Percentiles rank a stretch among this genome's conserved stretches.
Conservation (phyloP, 2,888 invertebrate species). For the Polyommatus iphigenia region DNA sequence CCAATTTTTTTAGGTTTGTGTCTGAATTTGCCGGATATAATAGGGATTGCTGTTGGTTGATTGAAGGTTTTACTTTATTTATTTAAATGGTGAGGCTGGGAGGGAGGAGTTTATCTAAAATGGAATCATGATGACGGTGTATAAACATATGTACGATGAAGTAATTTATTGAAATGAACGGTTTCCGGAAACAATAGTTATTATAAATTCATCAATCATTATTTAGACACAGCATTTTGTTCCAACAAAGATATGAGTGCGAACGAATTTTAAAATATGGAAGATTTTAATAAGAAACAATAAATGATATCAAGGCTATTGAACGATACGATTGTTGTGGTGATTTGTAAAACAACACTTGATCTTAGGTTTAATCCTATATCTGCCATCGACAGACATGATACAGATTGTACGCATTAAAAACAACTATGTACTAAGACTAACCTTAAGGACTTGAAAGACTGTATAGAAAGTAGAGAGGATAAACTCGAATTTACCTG, state of each 20-base stretch:
- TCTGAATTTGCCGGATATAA: background rate
- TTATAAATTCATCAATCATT: slow-evolving; percentile 7
- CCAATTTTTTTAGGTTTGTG: background rate
- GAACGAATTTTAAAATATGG: background rate
- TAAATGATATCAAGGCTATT: background rate
- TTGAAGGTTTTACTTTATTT: background rate
- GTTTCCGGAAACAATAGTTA: background rate
- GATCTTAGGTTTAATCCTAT: background rate
- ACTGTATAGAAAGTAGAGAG: background rate
- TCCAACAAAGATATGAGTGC: background rate
- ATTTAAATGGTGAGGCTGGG: background rate
- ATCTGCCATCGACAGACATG: background rate
- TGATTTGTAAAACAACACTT: background rate
- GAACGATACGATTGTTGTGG: background rate
- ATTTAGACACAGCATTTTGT: background rate
- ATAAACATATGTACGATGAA: background rate
- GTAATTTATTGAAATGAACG: background rate
- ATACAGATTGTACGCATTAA: background rate
- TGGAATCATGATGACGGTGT: background rate
- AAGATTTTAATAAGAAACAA: background rate
- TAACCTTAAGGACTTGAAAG: background rate
- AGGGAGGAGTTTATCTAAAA: background rate
- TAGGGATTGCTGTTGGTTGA: background rate
- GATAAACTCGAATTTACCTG: background rate
- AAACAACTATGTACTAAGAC: background rate